A percentile compares a stretch with the other conserved stretches of the same genome.
Evolutionary conservation across 2,797 vertebrate species (phyloP).

Genomic region (Labroides dimidiatus): DNA sequence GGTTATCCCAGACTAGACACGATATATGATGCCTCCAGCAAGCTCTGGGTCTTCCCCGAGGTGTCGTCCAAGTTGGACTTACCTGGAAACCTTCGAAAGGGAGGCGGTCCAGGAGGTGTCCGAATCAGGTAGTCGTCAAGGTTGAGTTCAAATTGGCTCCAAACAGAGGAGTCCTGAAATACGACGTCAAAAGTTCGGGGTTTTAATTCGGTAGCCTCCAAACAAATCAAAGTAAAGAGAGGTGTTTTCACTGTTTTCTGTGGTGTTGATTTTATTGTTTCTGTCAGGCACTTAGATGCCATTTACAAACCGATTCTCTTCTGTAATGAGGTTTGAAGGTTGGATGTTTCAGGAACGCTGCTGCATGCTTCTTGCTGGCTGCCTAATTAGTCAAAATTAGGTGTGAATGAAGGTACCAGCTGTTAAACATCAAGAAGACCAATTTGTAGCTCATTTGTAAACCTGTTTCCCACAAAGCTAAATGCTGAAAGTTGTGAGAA

Average conservation of each 20-base stretch:
- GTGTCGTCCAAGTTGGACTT: too few species aligned
- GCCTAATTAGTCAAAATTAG: constrained; percentile 64
- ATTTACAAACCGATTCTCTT: constrained; percentile 13
- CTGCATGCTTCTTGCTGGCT: constrained; percentile 36
- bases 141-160: too few species aligned
- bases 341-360: constrained; percentile 30
- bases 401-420: constrained; percentile 53
- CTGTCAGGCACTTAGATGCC: constrained; percentile 18
- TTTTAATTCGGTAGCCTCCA: too few species aligned
- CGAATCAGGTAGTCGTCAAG: too few species aligned
- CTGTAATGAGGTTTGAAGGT: constrained; percentile 31
- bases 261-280: neutral
- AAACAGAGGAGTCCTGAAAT: too few species aligned
- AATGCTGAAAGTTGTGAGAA: neutral
- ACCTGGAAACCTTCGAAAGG: too few species aligned
- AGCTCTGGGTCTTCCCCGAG: too few species aligned
- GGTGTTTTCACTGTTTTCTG: neutral
- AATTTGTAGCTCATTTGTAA: constrained; percentile 38
- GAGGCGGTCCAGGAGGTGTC: too few species aligned
- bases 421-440: constrained; percentile 54
- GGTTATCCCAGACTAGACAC: too few species aligned
- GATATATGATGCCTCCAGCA: too few species aligned
- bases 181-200: too few species aligned
- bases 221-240: too few species aligned
- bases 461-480: neutral